These are phyloP conservation scores for Ianthella basta DNA, from an alignment of 37 sponge, comb jelly and placozoan genomes.

Conservation along the genomic window DNA sequence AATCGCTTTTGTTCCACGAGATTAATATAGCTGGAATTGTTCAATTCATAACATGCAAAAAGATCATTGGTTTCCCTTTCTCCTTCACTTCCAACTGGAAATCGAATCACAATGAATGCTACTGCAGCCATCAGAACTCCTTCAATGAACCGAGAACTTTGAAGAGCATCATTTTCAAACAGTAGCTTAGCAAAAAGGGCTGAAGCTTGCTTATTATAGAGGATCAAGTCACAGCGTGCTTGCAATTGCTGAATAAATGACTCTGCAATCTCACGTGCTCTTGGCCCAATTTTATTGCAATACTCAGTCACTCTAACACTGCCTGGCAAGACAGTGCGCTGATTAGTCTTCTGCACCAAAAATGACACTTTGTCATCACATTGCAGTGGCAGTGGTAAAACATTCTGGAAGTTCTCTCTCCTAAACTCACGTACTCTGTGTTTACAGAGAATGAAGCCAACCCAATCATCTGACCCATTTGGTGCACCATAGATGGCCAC, in stretches of 20 bases:
- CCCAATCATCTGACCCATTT: background rate
- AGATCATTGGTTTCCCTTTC: background rate
- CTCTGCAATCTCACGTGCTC: background rate
- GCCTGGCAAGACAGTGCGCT: background rate
- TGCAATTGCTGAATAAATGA: background rate
- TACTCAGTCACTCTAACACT: background rate
- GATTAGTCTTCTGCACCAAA: background rate
- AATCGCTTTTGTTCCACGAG: background rate
- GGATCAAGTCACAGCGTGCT: background rate
- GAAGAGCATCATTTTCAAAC: background rate
- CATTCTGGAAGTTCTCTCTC: background rate
- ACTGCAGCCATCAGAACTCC: background rate
- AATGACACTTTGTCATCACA: background rate
- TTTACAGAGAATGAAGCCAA: background rate
- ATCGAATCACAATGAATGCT: background rate
- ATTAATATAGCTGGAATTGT: background rate
- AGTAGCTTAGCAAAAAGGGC: background rate
- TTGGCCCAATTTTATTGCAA: background rate
- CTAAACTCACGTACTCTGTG: background rate
- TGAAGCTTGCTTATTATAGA: too few relatives aligned
- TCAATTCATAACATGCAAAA: background rate
- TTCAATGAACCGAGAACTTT: background rate
- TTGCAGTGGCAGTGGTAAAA: background rate
- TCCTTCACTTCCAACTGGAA: constrained; percentile 7
- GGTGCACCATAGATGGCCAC: background rate